Conservation (phyloP, 1,140 invertebrate species). For the Halictus rubicundus region DNA sequence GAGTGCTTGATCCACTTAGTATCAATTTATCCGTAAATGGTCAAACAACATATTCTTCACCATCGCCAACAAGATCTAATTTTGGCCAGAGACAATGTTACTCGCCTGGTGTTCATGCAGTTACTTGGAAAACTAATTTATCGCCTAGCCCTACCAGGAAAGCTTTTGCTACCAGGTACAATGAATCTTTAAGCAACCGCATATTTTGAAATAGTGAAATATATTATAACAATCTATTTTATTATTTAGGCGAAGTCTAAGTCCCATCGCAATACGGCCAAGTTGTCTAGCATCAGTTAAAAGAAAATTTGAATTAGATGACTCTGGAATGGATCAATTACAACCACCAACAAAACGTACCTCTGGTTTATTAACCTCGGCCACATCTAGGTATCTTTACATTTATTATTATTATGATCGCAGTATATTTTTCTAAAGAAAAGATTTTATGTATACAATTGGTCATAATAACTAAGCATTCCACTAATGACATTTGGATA, state of each 20-base stretch:
- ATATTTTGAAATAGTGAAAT: background rate
- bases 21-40: constrained; percentile 75
- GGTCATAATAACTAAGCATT: too few species aligned
- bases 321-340: constrained; percentile 79
- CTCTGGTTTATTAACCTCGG: constrained; percentile 74
- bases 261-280: constrained; percentile 89
- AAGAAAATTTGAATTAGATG: constrained; percentile 89
- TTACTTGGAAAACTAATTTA: constrained; percentile 82
- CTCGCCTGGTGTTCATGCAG: constrained; percentile 83
- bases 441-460: too few species aligned
- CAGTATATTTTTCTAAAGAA: too few species aligned
- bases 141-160: constrained; percentile 92
- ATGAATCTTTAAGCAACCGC: constrained; percentile 29
- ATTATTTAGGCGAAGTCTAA: constrained; percentile 85
- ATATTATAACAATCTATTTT: background rate
- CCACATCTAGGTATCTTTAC: constrained; percentile 70
- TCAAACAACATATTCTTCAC: constrained; percentile 82
- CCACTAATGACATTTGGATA: too few species aligned
- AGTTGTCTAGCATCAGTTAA: constrained; percentile 85
- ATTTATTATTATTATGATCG: too few species aligned
- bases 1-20: constrained; percentile 76
- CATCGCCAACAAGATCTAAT: constrained; percentile 84
- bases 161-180: constrained; percentile 86
- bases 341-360: constrained; percentile 82
- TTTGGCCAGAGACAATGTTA: constrained; percentile 83